These are phyloP conservation scores for Scarus forsteni DNA, from an alignment of 2,797 vertebrate genomes.

Conservation along the genomic window DNA sequence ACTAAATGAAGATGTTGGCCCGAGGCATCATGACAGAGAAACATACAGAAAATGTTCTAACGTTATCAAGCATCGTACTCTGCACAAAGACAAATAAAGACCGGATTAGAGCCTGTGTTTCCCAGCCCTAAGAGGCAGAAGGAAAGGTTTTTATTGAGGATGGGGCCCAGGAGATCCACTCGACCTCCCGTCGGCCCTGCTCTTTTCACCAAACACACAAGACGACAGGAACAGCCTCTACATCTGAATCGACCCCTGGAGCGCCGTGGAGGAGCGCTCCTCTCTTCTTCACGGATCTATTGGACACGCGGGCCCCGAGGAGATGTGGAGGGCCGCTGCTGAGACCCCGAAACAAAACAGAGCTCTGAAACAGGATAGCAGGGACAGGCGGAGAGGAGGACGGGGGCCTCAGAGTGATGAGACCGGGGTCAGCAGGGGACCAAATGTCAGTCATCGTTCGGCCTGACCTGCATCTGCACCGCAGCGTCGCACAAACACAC, in stretches of 20 bases:
- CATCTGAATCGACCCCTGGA: conserved; percentile 59
- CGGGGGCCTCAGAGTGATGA: conserved; percentile 41
- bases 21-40: too few relatives aligned
- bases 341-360: conserved; percentile 43
- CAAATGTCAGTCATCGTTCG: conserved; percentile 44
- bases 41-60: too few relatives aligned
- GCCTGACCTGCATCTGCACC: conserved; percentile 42
- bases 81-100: too few relatives aligned
- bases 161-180: conserved; percentile 70
- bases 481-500: conserved; percentile 17
- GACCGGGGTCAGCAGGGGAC: conserved; percentile 18
- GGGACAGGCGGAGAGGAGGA: conserved; percentile 38
- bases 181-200: conserved; percentile 46
- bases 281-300: conserved; percentile 47
- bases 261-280: conserved; percentile 45
- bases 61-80: too few relatives aligned
- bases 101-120: too few relatives aligned
- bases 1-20: too few relatives aligned
- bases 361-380: conserved; percentile 42
- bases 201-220: conserved; percentile 78
- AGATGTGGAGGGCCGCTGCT: conserved; percentile 41
- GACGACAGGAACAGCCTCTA: conserved; percentile 70
- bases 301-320: conserved; percentile 39
- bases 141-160: conserved; percentile 53
- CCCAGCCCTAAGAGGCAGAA: conserved; percentile 10